Evolutionary conservation across 2,888 invertebrate species (phyloP).

Genomic region (Poecilus cupreus): DNA sequence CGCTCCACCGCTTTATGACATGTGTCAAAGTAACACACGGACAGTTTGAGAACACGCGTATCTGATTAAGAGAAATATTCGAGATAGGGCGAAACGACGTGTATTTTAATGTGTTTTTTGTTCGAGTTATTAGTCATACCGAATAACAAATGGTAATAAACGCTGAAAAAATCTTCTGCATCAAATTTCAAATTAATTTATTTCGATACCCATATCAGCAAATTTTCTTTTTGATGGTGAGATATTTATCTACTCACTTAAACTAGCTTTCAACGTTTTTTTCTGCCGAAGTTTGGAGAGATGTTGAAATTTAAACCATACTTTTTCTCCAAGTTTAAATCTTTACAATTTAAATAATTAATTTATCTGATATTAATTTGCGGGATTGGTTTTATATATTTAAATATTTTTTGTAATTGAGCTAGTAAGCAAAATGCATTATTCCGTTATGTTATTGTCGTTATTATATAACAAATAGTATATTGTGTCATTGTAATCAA

Average conservation of each 20-base stretch:
- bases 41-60: conserved; percentile 56
- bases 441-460: too few relatives aligned
- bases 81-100: conserved; percentile 49
- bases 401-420: too few relatives aligned
- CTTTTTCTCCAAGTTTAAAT: too few relatives aligned
- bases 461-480: too few relatives aligned
- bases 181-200: conserved; percentile 45
- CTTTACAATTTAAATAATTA: too few relatives aligned
- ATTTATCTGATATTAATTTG: too few relatives aligned
- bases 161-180: conserved; percentile 24
- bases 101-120: conserved; percentile 49
- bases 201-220: conserved; percentile 34
- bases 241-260: conserved; percentile 9
- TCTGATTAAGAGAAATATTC: conserved; percentile 60
- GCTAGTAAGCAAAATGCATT: too few relatives aligned
- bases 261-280: neutral
- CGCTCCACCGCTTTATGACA: conserved; percentile 49
- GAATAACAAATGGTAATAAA: conserved; percentile 19
- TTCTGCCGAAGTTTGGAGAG: too few relatives aligned
- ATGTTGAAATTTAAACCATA: too few relatives aligned
- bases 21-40: conserved; percentile 52
- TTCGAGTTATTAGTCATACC: conserved; percentile 18
- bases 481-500: too few relatives aligned
- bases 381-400: too few relatives aligned
- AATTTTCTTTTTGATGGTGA: neutral